phyloP scores from a whole-genome alignment of 2,113 vertebrate species.

The Synchiropus splendidus region DNA sequence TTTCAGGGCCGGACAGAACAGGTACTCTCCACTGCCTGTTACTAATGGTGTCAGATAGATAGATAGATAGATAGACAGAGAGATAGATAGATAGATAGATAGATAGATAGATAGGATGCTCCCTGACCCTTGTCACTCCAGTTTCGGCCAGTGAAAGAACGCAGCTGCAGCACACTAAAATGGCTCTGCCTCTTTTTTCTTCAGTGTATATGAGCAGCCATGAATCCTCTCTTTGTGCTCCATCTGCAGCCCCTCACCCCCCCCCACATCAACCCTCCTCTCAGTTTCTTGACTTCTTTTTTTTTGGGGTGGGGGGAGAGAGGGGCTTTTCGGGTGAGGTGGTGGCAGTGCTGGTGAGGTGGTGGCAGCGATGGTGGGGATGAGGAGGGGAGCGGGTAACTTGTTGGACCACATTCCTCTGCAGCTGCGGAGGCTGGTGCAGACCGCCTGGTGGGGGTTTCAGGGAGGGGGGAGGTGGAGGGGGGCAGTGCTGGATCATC shows the following conservation, averaged over 20 bases:
- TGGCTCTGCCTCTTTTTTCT: constrained; percentile 62
- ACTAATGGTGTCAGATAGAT: no score
- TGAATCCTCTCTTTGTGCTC: constrained; percentile 76
- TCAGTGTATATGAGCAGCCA: constrained; percentile 56
- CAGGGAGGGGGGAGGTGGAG: no score
- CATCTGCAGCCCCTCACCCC: constrained; percentile 31
- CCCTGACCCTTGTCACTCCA: constrained; percentile 62
- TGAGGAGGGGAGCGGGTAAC: constrained; percentile 34
- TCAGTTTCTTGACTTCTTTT: constrained; percentile 56
- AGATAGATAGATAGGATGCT: constrained; percentile 19
- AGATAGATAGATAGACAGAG: no score
- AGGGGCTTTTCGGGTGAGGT: constrained; percentile 49
- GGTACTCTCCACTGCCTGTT: no score
- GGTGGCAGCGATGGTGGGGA: constrained; percentile 40
- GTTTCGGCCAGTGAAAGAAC: constrained; percentile 71
- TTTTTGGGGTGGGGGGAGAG: constrained; percentile 39
- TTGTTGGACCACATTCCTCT: constrained; percentile 74
- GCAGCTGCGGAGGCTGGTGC: constrained; percentile 72
- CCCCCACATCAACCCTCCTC: constrained; percentile 6
- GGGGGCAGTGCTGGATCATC: no score
- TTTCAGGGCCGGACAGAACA: no score
- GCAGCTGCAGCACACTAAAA: constrained; percentile 75
- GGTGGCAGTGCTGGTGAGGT: constrained; percentile 48
- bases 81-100: no score
- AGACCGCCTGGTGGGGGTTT: constrained; percentile 34